phyloP scores from a whole-genome alignment of 2,797 vertebrate species.

The Acrossocheilus fasciatus region DNA sequence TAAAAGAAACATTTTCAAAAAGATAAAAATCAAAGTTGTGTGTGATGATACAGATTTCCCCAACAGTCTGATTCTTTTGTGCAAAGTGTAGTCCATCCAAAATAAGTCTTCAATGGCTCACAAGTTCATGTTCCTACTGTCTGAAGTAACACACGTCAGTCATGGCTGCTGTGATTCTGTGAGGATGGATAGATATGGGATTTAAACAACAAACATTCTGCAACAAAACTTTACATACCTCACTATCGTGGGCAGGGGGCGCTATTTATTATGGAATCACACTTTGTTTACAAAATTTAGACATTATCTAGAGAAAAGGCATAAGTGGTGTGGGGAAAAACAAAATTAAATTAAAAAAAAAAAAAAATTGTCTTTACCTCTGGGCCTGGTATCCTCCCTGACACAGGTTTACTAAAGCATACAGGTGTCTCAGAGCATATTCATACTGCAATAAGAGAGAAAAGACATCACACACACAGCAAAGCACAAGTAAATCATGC shows the following conservation, averaged over 20 bases:
- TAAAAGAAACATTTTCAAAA: constrained; percentile 50
- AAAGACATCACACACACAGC: neutral
- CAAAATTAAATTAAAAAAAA: too few relatives aligned
- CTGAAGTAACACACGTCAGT: constrained; percentile 80
- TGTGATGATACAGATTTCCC: constrained; percentile 59
- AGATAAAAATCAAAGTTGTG: constrained; percentile 44
- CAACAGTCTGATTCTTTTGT: constrained; percentile 64
- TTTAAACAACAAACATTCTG: neutral
- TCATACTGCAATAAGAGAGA: constrained; percentile 85
- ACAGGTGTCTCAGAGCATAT: constrained; percentile 89
- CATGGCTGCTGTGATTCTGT: constrained; percentile 87
- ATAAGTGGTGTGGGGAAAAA: neutral
- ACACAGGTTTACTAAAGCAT: constrained; percentile 92
- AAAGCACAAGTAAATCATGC: constrained; percentile 18
- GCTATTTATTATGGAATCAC: neutral
- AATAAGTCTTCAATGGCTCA: neutral
- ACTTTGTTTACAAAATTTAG: neutral
- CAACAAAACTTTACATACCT: neutral
- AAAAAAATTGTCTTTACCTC: constrained; percentile 77
- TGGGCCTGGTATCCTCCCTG: constrained; percentile 82
- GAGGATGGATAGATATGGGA: neutral
- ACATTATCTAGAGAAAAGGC: neutral
- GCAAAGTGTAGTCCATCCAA: constrained; percentile 63
- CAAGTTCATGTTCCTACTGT: constrained; percentile 52
- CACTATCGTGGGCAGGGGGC: neutral